Conservation (phyloP, 2,888 invertebrate species). For the Cheilosia impressa region DNA sequence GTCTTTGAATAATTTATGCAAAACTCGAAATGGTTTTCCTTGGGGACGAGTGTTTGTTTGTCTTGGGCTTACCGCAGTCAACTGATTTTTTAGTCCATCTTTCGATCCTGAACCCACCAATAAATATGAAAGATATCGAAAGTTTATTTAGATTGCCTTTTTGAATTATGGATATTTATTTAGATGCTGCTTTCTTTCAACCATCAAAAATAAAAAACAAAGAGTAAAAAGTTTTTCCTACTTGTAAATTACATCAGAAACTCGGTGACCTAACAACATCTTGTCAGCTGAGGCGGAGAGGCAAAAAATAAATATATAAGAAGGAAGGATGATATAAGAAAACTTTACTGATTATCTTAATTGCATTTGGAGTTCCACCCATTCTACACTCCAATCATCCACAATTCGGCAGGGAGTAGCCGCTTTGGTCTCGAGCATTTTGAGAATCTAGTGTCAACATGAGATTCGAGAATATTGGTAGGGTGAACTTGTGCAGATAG, state of each 20-base stretch:
- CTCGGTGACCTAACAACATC: constrained; percentile 59
- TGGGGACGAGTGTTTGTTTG: constrained; percentile 14
- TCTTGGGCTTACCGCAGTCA: constrained; percentile 55
- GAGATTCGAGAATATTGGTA: no score
- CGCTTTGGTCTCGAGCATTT: constrained; percentile 4
- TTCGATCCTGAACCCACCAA: not conserved
- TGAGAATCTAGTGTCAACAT: constrained; percentile 23
- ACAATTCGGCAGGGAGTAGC: not conserved
- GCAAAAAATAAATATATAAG: constrained; percentile 5
- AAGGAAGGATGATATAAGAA: constrained; percentile 2
- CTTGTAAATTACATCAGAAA: constrained; percentile 41
- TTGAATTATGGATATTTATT: constrained; percentile 68
- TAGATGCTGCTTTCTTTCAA: not conserved
- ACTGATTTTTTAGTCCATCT: constrained; percentile 31
- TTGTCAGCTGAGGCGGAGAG: constrained; percentile 27
- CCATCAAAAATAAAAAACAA: not conserved
- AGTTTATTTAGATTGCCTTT: constrained; percentile 60
- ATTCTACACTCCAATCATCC: constrained; percentile 47
- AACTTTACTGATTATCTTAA: constrained; percentile 75
- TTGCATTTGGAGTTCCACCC: constrained; percentile 51
- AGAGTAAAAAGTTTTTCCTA: constrained; percentile 37
- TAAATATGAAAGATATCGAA: constrained; percentile 38
- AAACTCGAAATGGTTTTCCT: constrained; percentile 22
- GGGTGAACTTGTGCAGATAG: constrained; percentile 6
- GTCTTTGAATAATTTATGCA: constrained; percentile 70